Evolutionary conservation across 2,888 invertebrate genomes (phyloP), one percentile per base, ranked within the genome.

Genomic region (Stenodema calcarata): DNA sequence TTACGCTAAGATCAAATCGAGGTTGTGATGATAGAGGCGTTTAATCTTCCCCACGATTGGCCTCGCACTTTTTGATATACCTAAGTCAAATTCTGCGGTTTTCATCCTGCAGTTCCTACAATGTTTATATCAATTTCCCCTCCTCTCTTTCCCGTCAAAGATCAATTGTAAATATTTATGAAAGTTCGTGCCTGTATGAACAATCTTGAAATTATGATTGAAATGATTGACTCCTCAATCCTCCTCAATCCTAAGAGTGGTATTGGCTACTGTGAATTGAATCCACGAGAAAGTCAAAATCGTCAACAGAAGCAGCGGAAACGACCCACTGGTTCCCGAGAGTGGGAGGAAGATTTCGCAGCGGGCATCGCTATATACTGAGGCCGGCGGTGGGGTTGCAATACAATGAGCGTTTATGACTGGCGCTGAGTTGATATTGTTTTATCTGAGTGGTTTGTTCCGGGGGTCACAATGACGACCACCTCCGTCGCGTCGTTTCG

Each of bases 391-490:
- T 62, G 62, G 62, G 62, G 62, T 23, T 23, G 62, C 62, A 62
- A 62, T 62, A 62, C 62, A 62, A 62, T 62, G 62, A 62, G 62
- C 62, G 27, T 62, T 62, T 62, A 62, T 62, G 62, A 62, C 62
- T 62, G 62, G 62, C 62, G 62, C 62, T 62, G 62, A 62, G 62
- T 62, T 62, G 62, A 62, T 62, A 62, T 62, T 62, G 62, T 62
- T 62, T 62, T 62, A 62, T 62, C 62, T 62, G 62, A 62, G 62
- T 62, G 62, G 62, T 62, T 62, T 62, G 62, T 62, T 62, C 62
- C 62, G 62, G 62, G 62, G 62, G 62, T 62, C 62, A 62, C 62
- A 23, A 62, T 62, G 23, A 6, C 62, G 23, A 62, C 62, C 62
- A 62, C 62, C 62, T 62, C 54, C 23, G 27, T 62, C 27, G 23